Evolutionary conservation across 92 coral and sea anemone genomes (phyloP).

Genomic region (Plumapathes pennacea): DNA sequence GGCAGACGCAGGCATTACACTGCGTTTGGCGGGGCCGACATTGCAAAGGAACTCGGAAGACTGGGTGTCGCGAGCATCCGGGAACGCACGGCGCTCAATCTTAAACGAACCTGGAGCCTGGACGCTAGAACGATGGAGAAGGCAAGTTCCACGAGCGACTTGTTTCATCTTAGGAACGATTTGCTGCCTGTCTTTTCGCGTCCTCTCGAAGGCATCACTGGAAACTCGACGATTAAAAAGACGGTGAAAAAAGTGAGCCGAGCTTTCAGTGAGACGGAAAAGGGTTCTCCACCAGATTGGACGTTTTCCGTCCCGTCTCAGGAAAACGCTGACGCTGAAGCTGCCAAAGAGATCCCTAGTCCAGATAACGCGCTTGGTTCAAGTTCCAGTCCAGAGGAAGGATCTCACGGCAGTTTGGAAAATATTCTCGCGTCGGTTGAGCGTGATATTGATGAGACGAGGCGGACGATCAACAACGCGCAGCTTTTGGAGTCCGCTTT

Average conservation of each 20-base stretch:
- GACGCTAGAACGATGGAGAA: too few species aligned
- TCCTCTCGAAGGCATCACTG: conserved; percentile 60
- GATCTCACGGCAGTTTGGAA: conserved; percentile 48
- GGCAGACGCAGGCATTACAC: too few species aligned
- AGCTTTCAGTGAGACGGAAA: conserved; percentile 50
- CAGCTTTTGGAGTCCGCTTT: conserved; percentile 79
- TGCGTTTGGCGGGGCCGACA: too few species aligned
- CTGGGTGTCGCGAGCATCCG: too few species aligned
- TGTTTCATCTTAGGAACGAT: too few species aligned
- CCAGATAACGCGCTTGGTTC: conserved; percentile 18
- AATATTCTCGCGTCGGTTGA: conserved; percentile 80
- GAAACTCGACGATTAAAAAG: conserved; percentile 69
- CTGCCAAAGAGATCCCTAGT: conserved; percentile 1
- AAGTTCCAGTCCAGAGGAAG: conserved; percentile 18
- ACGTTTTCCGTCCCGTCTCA: conserved; percentile 20
- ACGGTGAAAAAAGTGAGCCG: conserved; percentile 77
- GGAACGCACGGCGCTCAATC: too few species aligned
- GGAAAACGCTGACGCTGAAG: conserved; percentile 10
- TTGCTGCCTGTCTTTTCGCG: too few species aligned
- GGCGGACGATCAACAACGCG: conserved; percentile 78
- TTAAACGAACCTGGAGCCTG: too few species aligned
- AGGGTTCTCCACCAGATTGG: conserved; percentile 9
- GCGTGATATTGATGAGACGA: conserved; percentile 84
- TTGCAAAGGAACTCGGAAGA: too few species aligned
- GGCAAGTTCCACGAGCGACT: too few species aligned